phyloP scores from a whole-genome alignment of 2,888 invertebrate genomes.

The Chironomus tentans region DNA sequence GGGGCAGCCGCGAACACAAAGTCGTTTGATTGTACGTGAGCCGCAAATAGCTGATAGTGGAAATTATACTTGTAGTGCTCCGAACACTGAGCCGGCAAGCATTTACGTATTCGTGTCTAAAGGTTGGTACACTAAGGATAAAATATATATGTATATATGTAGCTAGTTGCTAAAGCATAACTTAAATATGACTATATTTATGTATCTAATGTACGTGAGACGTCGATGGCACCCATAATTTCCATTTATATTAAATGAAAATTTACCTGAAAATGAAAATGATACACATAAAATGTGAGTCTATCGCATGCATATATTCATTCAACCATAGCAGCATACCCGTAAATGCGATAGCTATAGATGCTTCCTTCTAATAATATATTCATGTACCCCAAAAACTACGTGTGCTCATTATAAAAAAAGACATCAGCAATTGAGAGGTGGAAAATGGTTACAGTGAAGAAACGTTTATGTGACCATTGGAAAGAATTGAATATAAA shows the following conservation, averaged over 20 bases:
- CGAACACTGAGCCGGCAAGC: slow-evolving; percentile 81
- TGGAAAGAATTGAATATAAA: background rate
- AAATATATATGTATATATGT: background rate
- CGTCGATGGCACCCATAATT: slow-evolving; percentile 47
- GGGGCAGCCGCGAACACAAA: slow-evolving; percentile 68
- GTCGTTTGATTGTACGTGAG: slow-evolving; percentile 71
- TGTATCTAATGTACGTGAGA: slow-evolving; percentile 51
- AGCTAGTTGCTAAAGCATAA: slow-evolving; percentile 57
- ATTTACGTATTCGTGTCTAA: slow-evolving; percentile 85
- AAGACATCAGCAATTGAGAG: background rate
- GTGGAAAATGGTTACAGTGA: background rate
- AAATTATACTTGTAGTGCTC: slow-evolving; percentile 84
- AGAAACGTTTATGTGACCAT: slow-evolving; percentile 16
- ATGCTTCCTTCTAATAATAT: background rate
- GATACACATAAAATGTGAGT: background rate
- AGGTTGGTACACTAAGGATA: slow-evolving; percentile 50
- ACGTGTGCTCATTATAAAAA: slow-evolving; percentile 9
- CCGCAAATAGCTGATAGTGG: slow-evolving; percentile 80
- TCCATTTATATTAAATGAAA: slow-evolving; percentile 21
- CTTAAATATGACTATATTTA: slow-evolving; percentile 52
- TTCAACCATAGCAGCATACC: background rate
- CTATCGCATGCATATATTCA: background rate
- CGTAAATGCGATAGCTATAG: background rate
- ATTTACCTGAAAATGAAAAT: slow-evolving; percentile 9
- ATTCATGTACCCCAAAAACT: background rate